Evolutionary conservation across 1,140 invertebrate species (phyloP), one percentile per base, ranked within the genome.

Genomic region (Anadara kagoshimensis): DNA sequence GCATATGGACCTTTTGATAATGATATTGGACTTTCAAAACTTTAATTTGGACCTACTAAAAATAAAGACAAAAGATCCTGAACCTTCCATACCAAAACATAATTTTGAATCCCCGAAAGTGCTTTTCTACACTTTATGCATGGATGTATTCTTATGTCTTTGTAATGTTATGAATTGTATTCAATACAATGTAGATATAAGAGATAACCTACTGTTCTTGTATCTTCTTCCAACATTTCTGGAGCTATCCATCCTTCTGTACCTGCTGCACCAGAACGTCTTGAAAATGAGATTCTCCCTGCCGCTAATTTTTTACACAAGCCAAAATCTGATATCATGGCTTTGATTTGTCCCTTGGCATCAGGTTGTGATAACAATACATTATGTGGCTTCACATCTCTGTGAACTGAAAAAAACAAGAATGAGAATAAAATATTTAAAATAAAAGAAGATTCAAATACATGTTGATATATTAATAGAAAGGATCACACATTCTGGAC

Each of bases 231-330:
- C 22, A 90, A 65, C 83, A 99, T 97, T 91, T 99, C 98, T 0
- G 98, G 98, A 5, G 98, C 98, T 70, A 99, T 99, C 98, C 98
- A 99, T 0, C 98, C 98, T 77, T 99, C 97, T 0, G 98, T 99
- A 8, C 98, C 98, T 0, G 95, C 95, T 1, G 96, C 85, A 0
- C 97, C 97, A 3, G 97, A 98, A 26, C 94, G 89, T 24, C 94
- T 91, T 0, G 96, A 98, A 89, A 98, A 98, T 45, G 96, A 98
- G 58, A 94, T 93, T 61, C 94, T 92, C 0, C 96, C 97, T 14
- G 94, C 92, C 81, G 97, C 94, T 1, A 99, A 88, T 86, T 98
- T 97, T 89, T 99, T 99, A 84, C 97, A 99, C 0, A 99, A 90
- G 0, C 98, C 98, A 92, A 99, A 99, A 90, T 99, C 98, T 0